A percentile compares a stretch with the other conserved stretches of the same genome.
Evolutionary conservation across 2,888 invertebrate genomes (phyloP).

Genomic region (Odontothrips loti): DNA sequence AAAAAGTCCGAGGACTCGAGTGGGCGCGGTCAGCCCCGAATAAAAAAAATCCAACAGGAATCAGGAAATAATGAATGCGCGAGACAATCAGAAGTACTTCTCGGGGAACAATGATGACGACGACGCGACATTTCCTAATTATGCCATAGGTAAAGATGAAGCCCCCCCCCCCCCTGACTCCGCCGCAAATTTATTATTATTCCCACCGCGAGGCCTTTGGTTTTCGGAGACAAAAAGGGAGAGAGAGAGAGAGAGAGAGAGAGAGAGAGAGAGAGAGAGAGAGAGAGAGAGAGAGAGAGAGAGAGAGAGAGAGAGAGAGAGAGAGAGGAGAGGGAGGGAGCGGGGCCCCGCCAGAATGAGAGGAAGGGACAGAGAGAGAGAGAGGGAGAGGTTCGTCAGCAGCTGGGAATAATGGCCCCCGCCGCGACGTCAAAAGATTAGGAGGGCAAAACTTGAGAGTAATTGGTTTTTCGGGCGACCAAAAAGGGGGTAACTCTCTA

Average conservation of each 20-base stretch:
- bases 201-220: background rate
- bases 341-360: no score
- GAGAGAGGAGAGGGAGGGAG: no score
- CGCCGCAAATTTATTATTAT: background rate
- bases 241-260: background rate
- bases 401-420: background rate
- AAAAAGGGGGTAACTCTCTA: background rate
- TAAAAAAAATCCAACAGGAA: background rate
- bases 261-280: background rate
- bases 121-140: slow-evolving; percentile 5
- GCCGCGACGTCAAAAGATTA: background rate
- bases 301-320: no score
- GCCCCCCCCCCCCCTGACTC: background rate
- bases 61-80: background rate
- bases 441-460: slow-evolving; percentile 11
- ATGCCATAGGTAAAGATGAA: background rate
- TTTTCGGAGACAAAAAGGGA: background rate
- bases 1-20: background rate
- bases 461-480: slow-evolving; percentile 1
- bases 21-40: background rate
- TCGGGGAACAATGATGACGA: background rate
- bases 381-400: background rate
- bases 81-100: background rate
- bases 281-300: background rate
- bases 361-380: no score